These are phyloP conservation scores for Eleginops maclovinus DNA, from an alignment of 2,113 vertebrate genomes.

Conservation along the genomic window DNA sequence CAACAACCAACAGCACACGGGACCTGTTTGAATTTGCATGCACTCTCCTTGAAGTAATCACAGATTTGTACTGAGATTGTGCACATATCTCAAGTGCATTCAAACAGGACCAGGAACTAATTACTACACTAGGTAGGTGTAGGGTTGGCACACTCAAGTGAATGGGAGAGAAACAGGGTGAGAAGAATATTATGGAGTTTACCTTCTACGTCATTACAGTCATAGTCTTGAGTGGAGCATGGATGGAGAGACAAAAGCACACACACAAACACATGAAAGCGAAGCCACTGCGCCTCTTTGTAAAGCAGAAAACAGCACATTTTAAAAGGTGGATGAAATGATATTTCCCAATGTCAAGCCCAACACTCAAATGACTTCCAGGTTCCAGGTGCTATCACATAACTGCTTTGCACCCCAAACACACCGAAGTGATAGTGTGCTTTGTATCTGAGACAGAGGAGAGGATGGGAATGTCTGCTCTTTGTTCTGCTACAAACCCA, in stretches of 20 bases:
- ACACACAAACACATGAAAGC: slow-evolving; percentile 75
- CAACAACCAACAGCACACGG: slow-evolving; percentile 61
- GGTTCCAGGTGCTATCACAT: slow-evolving; percentile 42
- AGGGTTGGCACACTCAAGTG: slow-evolving; percentile 54
- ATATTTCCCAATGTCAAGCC: slow-evolving; percentile 45
- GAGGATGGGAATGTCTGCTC: slow-evolving; percentile 7
- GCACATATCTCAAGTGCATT: slow-evolving; percentile 57
- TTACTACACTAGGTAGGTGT: slow-evolving; percentile 44
- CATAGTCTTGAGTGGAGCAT: slow-evolving; percentile 84
- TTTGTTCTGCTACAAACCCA: slow-evolving; percentile 34
- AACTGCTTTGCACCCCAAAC: slow-evolving; percentile 33
- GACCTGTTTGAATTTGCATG: slow-evolving; percentile 77
- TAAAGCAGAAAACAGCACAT: slow-evolving; percentile 64
- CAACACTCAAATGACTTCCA: slow-evolving; percentile 49
- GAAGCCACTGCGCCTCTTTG: slow-evolving; percentile 50
- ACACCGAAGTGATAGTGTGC: slow-evolving; percentile 36
- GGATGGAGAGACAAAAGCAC: slow-evolving; percentile 83
- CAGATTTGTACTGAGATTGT: slow-evolving; percentile 55
- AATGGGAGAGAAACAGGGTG: slow-evolving; percentile 56
- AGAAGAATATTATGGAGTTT: slow-evolving; percentile 76
- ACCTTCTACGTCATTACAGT: slow-evolving; percentile 85
- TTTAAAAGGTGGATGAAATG: slow-evolving; percentile 55
- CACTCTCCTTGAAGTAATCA: slow-evolving; percentile 65
- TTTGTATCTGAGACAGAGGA: slow-evolving; percentile 19
- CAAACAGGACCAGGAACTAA: slow-evolving; percentile 63